phyloP scores from a whole-genome alignment of 2,888 invertebrate genomes.

The Nemapogon koenigi region DNA sequence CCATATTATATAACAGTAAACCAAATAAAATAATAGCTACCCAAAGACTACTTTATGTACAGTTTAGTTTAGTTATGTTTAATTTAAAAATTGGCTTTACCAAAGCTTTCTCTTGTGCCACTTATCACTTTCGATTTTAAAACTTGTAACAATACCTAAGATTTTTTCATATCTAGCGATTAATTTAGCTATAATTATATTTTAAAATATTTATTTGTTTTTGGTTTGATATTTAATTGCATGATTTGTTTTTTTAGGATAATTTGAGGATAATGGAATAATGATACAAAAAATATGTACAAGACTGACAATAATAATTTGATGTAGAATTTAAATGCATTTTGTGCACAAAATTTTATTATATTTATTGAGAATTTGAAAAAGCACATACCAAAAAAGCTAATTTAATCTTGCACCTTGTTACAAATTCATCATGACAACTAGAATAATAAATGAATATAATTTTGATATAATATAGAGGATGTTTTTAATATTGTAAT shows the following conservation, averaged over 20 bases:
- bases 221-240: constrained; percentile 47
- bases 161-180: constrained; percentile 34
- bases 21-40: no score
- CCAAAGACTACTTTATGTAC: no score
- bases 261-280: constrained; percentile 39
- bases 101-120: no score
- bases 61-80: no score
- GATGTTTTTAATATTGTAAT: constrained; percentile 55
- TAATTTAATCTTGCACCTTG: constrained; percentile 54
- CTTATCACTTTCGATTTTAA: constrained; percentile 31
- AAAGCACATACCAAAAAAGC: no score
- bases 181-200: constrained; percentile 40
- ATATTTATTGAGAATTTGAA: constrained; percentile 32
- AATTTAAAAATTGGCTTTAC: no score
- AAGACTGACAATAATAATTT: constrained; percentile 65
- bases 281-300: constrained; percentile 51
- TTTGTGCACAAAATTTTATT: constrained; percentile 40
- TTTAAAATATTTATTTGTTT: constrained; percentile 51
- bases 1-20: no score
- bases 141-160: constrained; percentile 41
- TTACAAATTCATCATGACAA: constrained; percentile 64
- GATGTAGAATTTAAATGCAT: constrained; percentile 48
- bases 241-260: constrained; percentile 49
- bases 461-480: constrained; percentile 40
- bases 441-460: constrained; percentile 59